Evolutionary conservation across 2,113 vertebrate species (phyloP), one percentile per base, ranked within the genome.

Genomic region (Bubo bubo): DNA sequence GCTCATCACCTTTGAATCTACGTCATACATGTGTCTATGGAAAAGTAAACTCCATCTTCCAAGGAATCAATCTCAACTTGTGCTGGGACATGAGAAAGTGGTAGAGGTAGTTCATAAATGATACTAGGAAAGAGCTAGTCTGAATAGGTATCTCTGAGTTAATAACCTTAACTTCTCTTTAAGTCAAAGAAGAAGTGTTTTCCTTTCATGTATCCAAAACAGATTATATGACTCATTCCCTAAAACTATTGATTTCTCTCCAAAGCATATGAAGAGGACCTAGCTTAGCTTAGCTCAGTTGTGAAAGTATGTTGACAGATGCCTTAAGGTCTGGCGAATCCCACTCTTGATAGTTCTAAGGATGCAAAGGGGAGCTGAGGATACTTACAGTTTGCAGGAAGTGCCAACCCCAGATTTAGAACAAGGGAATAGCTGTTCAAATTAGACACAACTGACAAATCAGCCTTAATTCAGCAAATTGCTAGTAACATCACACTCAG

Each of bases 221-320:
- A 39, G 53, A 53, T 74, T 89, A 55, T 74, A 79, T 95, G 89
- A 88, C 52, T 94, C 70, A 79, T 93, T 93, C 87, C 45, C 71
- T 73, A 86, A 91, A 96, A 82, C 30, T 68, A 72, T 28, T 28
- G 13, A 43, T 93, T 91, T 88, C 70, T 91, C 45, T 95, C 53
- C 85, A 86, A 73, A 91, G 56, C 35, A 49, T 75, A 15, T 81
- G 73, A 71, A 82, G 74, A 82, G 22, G 74, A 82, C 35, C 52
- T 70, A 79, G 58, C 77, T 96, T 85, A 50, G 62, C 66, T 91
- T 53, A 94, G 66, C 63, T 90, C 66, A 50, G 53, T 91, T 94
- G 92, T 90, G 88, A 93, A 92, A 72, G 58, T 72, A 34, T 52
- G 79, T 86, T 96, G 95, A 95, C 90, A 93, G 96, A 90, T 97